These are phyloP conservation scores for Camponotus floridanus DNA, from an alignment of 1,140 invertebrate genomes.

Conservation along the genomic window DNA sequence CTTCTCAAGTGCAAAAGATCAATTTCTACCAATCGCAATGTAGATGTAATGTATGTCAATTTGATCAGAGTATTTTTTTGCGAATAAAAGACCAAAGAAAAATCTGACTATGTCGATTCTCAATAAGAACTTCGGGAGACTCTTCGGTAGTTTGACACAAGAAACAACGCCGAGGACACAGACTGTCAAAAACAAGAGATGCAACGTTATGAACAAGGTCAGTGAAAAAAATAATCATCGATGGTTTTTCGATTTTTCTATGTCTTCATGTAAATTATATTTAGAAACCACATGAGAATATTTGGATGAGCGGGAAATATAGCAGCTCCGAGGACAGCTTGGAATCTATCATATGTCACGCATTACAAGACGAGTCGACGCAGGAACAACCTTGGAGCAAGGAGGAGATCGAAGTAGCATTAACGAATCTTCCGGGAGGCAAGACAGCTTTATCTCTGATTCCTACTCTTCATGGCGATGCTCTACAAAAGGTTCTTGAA, in stretches of 20 bases:
- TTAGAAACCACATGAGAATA: constrained; percentile 73
- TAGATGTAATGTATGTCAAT: neutral
- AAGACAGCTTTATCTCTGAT: no score
- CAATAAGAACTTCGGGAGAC: neutral
- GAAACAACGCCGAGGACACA: constrained; percentile 50
- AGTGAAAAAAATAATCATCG: constrained; percentile 55
- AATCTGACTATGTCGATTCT: constrained; percentile 56
- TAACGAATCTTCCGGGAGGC: no score
- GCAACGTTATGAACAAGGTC: constrained; percentile 16
- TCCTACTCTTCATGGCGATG: no score
- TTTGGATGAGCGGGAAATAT: no score
- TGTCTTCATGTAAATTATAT: constrained; percentile 4
- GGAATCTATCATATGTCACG: no score
- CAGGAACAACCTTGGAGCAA: no score
- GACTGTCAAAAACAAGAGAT: neutral
- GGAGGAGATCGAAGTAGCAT: no score
- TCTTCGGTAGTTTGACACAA: constrained; percentile 69
- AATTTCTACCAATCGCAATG: neutral
- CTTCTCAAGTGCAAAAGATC: no score
- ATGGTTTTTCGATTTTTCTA: neutral
- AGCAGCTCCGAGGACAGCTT: no score
- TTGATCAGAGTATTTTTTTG: neutral
- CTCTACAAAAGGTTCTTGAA: constrained; percentile 61
- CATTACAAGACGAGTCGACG: no score
- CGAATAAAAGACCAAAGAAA: neutral